phyloP scores from a whole-genome alignment of 2,888 invertebrate species.

The Chrysolina oricalcia region DNA sequence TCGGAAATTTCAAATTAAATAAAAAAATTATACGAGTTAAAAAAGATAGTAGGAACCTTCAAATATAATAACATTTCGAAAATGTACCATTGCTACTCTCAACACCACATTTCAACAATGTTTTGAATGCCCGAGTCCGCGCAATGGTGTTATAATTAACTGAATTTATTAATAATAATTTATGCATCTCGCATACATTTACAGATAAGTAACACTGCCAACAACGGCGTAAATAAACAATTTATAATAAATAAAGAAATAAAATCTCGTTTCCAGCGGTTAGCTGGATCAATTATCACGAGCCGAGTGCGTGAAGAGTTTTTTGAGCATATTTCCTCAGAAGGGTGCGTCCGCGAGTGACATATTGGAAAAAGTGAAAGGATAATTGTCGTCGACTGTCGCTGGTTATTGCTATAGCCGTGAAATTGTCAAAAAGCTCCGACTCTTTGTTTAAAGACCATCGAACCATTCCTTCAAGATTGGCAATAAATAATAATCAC shows the following conservation, averaged over 20 bases:
- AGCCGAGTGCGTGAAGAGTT: neutral
- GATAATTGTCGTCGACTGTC: neutral
- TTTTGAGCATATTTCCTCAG: neutral
- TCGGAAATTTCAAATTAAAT: no score
- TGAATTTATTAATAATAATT: conserved; percentile 5
- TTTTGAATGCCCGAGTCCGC: neutral
- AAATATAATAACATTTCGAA: no score
- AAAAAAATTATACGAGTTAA: no score
- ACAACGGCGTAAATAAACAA: neutral
- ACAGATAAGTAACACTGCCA: neutral
- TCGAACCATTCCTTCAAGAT: neutral
- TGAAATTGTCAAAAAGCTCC: neutral
- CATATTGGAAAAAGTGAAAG: conserved; percentile 18
- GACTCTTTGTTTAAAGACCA: no score
- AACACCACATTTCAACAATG: no score
- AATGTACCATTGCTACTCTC: no score
- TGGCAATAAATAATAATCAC: no score
- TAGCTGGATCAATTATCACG: conserved; percentile 2
- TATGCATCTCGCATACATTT: neutral
- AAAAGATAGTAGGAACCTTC: no score
- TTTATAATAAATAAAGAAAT: conserved; percentile 10
- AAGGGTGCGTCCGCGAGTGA: neutral
- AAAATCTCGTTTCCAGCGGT: neutral
- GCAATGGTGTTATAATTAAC: neutral
- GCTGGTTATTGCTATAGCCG: neutral